Conservation (phyloP, 2,888 invertebrate species). For the Athetis lepigone region DNA sequence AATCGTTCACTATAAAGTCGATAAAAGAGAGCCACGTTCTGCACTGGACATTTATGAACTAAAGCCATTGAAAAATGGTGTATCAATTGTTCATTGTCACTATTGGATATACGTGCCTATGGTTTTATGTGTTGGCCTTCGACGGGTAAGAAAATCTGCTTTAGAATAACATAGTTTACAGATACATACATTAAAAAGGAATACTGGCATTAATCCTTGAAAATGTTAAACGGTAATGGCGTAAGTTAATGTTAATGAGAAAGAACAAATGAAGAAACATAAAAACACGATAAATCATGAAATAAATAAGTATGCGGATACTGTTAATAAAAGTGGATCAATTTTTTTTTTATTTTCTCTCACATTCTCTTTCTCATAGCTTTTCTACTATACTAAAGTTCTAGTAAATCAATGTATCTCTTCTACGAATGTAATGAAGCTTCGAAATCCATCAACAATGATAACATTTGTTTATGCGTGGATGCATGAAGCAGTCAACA, state of each 20-base stretch:
- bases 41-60: conserved; percentile 51
- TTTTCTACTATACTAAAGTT: no score
- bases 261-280: conserved; percentile 3
- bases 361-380: no score
- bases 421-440: neutral
- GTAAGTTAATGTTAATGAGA: neutral
- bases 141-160: conserved; percentile 12
- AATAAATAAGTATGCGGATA: no score
- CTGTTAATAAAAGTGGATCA: no score
- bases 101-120: conserved; percentile 46
- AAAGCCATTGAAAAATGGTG: conserved; percentile 55
- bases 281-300: no score
- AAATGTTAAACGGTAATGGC: conserved; percentile 1
- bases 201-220: conserved; percentile 1
- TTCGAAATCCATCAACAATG: neutral
- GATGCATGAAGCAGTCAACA: conserved; percentile 20
- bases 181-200: conserved; percentile 17
- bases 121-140: conserved; percentile 18
- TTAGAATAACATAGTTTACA: no score
- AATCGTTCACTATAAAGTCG: conserved; percentile 44
- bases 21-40: conserved; percentile 53
- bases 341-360: no score
- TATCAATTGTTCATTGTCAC: conserved; percentile 51
- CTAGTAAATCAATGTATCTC: no score
- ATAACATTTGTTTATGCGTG: conserved; percentile 4